Conservation (phyloP, 1,140 invertebrate species). For the Pseudomyrmex dendroicus region DNA sequence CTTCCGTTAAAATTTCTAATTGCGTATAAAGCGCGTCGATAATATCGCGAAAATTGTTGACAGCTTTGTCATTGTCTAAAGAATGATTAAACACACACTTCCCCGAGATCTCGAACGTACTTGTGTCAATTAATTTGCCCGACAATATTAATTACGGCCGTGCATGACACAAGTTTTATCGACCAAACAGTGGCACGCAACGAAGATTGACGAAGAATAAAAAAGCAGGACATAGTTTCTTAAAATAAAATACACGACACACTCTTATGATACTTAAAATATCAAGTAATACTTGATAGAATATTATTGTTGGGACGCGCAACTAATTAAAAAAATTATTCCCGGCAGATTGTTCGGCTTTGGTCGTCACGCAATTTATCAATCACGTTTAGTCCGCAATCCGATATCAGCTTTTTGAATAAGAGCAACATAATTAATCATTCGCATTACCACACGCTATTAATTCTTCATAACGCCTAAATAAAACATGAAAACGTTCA, state of each 20-base stretch:
- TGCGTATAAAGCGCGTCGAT: neutral
- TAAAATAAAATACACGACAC: neutral
- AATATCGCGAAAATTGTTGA: neutral
- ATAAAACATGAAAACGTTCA: slow-evolving; percentile 29
- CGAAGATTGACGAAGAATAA: slow-evolving; percentile 25
- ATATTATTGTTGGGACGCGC: neutral
- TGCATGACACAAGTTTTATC: slow-evolving; percentile 1
- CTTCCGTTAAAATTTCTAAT: neutral
- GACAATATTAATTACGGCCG: slow-evolving; percentile 29
- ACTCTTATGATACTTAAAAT: neutral
- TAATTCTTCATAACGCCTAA: slow-evolving; percentile 25
- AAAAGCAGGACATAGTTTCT: neutral
- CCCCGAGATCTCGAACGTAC: neutral
- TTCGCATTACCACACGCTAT: neutral
- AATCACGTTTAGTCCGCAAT: neutral
- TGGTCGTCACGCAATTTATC: slow-evolving; percentile 14
- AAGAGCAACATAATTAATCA: slow-evolving; percentile 47
- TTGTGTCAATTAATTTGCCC: slow-evolving; percentile 19
- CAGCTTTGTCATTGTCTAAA: neutral
- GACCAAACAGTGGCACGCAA: slow-evolving; percentile 41
- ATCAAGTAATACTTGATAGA: too few species aligned
- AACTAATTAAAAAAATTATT: slow-evolving; percentile 17
- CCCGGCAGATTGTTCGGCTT: neutral
- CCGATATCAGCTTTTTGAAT: slow-evolving; percentile 14
- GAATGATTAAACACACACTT: too few species aligned